Conservation (phyloP, 2,888 invertebrate species). For the Acrobasis consociella region DNA sequence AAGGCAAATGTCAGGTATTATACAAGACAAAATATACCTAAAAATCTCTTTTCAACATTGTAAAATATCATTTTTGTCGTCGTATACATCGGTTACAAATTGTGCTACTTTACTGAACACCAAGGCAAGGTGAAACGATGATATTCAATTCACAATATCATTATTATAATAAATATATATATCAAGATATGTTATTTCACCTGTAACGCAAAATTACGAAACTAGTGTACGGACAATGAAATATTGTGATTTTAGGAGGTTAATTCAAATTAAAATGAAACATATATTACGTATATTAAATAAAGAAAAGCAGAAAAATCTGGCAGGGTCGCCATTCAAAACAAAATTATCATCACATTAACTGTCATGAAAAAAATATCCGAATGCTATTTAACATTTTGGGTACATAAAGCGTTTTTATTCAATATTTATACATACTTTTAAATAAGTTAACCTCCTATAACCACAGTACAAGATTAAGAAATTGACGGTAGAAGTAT, state of each 20-base stretch:
- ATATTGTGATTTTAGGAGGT: conserved; percentile 23
- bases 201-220: conserved; percentile 72
- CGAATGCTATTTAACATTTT: not conserved
- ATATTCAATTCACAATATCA: conserved; percentile 59
- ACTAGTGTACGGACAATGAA: conserved; percentile 55
- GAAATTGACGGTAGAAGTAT: conserved; percentile 53
- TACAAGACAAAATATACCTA: conserved; percentile 76
- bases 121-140: conserved; percentile 78
- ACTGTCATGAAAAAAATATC: not conserved
- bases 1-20: conserved; percentile 73
- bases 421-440: not conserved
- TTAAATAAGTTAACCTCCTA: conserved; percentile 29
- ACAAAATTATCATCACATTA: not conserved
- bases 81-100: conserved; percentile 82
- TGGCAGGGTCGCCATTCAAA: not conserved
- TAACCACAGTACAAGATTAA: conserved; percentile 3
- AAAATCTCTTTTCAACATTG: conserved; percentile 79
- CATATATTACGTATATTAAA: not conserved
- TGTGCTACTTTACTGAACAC: conserved; percentile 80
- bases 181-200: conserved; percentile 78
- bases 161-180: conserved; percentile 68
- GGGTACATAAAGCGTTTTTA: not conserved
- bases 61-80: conserved; percentile 78
- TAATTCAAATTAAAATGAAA: not conserved
- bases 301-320: not conserved